A percentile compares a stretch with the other conserved stretches of the same genome.
Conservation (phyloP, 2,888 invertebrate species). For the Yponomeuta sedellus region DNA sequence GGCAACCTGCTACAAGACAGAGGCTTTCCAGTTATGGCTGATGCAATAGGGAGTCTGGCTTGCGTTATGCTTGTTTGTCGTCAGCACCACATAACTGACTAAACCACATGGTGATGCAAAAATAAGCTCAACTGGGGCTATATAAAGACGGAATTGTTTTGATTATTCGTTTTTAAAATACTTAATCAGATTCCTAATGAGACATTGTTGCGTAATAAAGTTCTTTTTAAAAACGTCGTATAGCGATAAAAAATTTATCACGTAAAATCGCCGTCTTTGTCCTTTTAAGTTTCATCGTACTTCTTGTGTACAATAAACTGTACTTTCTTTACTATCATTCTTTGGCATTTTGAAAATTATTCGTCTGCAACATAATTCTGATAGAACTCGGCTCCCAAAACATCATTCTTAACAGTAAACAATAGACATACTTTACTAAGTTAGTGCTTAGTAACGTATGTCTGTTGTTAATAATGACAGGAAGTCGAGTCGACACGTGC, state of each 20-base stretch:
- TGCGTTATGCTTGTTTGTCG: conserved; percentile 52
- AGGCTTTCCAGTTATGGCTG: conserved; percentile 58
- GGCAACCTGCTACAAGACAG: conserved; percentile 41
- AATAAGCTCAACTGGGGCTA: conserved; percentile 3
- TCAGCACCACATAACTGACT: conserved; percentile 28
- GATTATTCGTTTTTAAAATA: not conserved
- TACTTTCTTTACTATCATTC: not conserved
- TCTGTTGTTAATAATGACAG: conserved; percentile 11
- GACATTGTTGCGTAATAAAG: no score
- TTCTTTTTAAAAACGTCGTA: no score
- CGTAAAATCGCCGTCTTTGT: no score
- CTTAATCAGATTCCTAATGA: not conserved
- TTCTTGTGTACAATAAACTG: not conserved
- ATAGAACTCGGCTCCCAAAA: not conserved
- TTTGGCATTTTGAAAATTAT: not conserved
- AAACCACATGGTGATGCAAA: conserved; percentile 29
- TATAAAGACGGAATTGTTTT: not conserved
- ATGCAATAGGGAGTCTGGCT: conserved; percentile 59
- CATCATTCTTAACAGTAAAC: conserved; percentile 6
- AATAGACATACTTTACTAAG: not conserved
- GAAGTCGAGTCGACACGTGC: conserved; percentile 4
- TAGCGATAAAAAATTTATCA: no score
- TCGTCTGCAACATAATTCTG: not conserved
- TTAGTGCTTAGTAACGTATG: no score
- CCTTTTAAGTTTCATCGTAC: no score